Evolutionary conservation across 1,140 invertebrate genomes (phyloP).

Genomic region (Physella acuta): DNA sequence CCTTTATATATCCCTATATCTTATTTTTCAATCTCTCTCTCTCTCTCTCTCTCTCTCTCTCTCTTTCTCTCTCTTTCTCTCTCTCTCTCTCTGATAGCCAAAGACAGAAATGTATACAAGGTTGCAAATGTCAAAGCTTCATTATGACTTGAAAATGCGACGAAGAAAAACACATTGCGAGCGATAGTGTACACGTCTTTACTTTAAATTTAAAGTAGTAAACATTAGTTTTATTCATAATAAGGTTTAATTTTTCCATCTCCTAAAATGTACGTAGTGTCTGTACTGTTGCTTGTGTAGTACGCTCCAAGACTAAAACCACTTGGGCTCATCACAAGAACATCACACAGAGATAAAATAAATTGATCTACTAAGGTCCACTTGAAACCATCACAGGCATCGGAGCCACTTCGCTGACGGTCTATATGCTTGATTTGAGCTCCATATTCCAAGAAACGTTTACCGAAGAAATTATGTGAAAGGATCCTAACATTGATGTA

Average conservation of each 20-base stretch:
- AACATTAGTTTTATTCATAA: too few relatives aligned
- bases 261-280: not conserved
- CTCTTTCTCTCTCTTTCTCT: too few relatives aligned
- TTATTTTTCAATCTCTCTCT: too few relatives aligned
- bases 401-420: not conserved
- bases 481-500: constrained; percentile 12
- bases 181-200: too few relatives aligned
- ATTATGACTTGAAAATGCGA: too few relatives aligned
- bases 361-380: constrained; percentile 30
- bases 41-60: too few relatives aligned
- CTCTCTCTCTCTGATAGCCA: too few relatives aligned
- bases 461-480: constrained; percentile 19
- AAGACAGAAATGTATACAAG: too few relatives aligned
- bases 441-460: constrained; percentile 16
- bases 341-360: constrained; percentile 30
- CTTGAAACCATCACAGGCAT: constrained; percentile 26
- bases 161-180: too few relatives aligned
- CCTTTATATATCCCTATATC: too few relatives aligned
- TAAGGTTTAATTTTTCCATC: not conserved
- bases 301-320: constrained; percentile 22
- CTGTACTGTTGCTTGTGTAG: not conserved
- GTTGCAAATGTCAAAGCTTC: too few relatives aligned
- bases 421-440: constrained; percentile 33
- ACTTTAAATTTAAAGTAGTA: too few relatives aligned
- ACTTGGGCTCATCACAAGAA: constrained; percentile 28